These are phyloP conservation scores for Babylonia areolata DNA, from an alignment of 1,140 invertebrate genomes.

Conservation along the genomic window DNA sequence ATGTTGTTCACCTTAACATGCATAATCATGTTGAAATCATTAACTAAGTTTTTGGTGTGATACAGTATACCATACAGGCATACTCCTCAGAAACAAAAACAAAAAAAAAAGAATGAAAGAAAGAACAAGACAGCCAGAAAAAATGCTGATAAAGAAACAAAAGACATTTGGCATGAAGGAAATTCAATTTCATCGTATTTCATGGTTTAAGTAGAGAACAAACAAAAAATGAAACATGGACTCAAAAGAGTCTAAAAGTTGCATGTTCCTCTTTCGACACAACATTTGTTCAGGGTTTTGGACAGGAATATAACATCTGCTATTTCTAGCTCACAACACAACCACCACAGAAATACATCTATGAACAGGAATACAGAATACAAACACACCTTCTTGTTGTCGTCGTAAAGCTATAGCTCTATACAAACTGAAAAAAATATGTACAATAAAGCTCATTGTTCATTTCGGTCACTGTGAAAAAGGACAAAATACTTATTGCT, in stretches of 20 bases:
- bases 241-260: constrained; percentile 27
- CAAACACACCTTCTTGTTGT: neutral
- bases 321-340: constrained; percentile 23
- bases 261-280: neutral
- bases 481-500: constrained; percentile 11
- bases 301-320: constrained; percentile 4
- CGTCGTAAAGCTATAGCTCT: constrained; percentile 16
- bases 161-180: constrained; percentile 2
- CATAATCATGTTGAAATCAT: too few species aligned
- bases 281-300: constrained; percentile 11
- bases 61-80: too few species aligned
- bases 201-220: neutral
- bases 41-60: too few species aligned
- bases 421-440: neutral
- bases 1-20: too few species aligned
- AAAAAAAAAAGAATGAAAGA: neutral
- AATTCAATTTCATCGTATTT: neutral
- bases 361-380: neutral
- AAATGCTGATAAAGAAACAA: neutral
- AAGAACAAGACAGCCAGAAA: too few species aligned
- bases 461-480: neutral
- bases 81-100: neutral
- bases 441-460: constrained; percentile 16
- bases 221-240: neutral
- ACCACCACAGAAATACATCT: neutral